phyloP scores from a whole-genome alignment of 1,140 invertebrate species.

The Vanessa tameamea region DNA sequence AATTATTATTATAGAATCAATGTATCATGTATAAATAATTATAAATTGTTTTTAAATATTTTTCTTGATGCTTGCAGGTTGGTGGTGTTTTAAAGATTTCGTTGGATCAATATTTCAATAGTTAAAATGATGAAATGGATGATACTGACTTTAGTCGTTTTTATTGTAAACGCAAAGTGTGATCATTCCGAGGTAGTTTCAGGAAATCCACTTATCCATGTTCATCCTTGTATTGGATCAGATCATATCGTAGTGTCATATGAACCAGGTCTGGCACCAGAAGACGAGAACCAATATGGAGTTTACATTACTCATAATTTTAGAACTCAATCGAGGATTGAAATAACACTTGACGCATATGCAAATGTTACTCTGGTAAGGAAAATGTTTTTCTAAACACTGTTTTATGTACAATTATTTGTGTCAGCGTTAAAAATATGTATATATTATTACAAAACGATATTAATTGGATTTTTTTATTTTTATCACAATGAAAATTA shows the following conservation, averaged over 20 bases:
- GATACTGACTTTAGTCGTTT: not conserved
- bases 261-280: conserved; percentile 46
- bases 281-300: conserved; percentile 54
- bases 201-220: conserved; percentile 46
- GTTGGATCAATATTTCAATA: no score
- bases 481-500: not conserved
- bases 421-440: no score
- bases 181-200: not conserved
- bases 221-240: conserved; percentile 47
- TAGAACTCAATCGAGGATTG: conserved; percentile 28
- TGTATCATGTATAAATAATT: no score
- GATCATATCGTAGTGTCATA: conserved; percentile 38
- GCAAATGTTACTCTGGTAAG: conserved; percentile 9
- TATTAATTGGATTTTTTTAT: not conserved
- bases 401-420: no score
- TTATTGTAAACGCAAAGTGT: not conserved
- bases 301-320: conserved; percentile 40
- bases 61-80: no score
- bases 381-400: not conserved
- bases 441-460: no score
- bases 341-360: conserved; percentile 46
- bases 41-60: no score
- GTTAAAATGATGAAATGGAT: no score
- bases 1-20: no score
- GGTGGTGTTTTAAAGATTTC: no score